Conservation (phyloP, 2,113 vertebrate genomes). For the Mormyrus lacerda region DNA sequence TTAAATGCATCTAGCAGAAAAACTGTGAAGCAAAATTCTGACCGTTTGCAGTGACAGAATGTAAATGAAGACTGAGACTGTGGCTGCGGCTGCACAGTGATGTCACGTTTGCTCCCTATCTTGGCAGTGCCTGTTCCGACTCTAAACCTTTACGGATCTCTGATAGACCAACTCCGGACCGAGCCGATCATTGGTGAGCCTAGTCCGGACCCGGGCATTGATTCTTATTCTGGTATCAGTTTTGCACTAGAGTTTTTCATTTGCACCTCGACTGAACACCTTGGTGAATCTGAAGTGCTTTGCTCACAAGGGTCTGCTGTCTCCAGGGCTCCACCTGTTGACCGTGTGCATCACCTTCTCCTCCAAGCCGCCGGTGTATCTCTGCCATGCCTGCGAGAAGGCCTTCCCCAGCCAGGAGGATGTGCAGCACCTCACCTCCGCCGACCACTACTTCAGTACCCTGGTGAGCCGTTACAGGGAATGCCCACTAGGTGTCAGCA, state of each 20-base stretch:
- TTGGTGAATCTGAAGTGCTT: neutral
- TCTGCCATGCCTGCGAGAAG: neutral
- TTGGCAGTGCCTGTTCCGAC: neutral
- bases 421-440: neutral
- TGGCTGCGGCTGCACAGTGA: neutral
- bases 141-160: neutral
- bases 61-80: neutral
- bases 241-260: neutral
- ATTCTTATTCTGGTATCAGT: neutral
- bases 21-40: no score
- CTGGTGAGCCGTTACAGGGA: neutral
- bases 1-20: no score
- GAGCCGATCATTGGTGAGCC: slow-evolving; percentile 7
- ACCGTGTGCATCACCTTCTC: neutral
- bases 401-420: neutral
- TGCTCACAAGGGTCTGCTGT: neutral
- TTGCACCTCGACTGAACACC: neutral
- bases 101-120: no score
- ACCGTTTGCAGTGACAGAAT: neutral
- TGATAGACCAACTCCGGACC: neutral
- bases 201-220: neutral
- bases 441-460: neutral
- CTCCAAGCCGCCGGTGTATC: neutral
- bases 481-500: neutral
- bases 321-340: neutral